phyloP scores from a whole-genome alignment of 2,113 vertebrate species.

The Nettapus auritus region DNA sequence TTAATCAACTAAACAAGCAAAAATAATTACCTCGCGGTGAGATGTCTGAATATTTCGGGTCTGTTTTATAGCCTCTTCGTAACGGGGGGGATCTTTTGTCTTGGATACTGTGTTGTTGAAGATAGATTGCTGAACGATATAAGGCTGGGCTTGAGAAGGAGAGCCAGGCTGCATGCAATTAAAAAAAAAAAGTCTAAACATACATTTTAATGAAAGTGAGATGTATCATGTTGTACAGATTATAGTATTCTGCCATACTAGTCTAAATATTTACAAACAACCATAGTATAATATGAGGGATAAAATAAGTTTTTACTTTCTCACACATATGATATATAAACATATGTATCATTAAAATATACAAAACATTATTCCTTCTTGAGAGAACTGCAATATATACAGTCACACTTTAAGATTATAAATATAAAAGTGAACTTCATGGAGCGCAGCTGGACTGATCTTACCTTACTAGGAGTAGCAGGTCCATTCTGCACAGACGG shows the following conservation, averaged over 20 bases:
- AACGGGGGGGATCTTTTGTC: constrained; percentile 91
- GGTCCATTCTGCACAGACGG: constrained; percentile 84
- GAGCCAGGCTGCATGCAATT: constrained; percentile 76
- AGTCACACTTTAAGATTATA: not conserved
- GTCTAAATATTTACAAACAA: not conserved
- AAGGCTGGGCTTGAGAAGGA: constrained; percentile 78
- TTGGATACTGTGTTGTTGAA: constrained; percentile 82
- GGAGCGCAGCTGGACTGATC: not conserved
- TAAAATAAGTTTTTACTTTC: not conserved
- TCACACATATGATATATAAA: not conserved
- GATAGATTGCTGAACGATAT: constrained; percentile 79
- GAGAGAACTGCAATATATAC: not conserved
- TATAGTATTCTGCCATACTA: not conserved
- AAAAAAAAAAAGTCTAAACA: not conserved
- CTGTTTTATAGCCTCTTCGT: constrained; percentile 96
- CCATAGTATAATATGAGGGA: not conserved
- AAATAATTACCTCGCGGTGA: constrained; percentile 80
- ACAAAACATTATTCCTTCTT: not conserved
- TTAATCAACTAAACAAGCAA: not conserved
- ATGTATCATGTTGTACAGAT: not conserved
- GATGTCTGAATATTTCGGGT: constrained; percentile 83
- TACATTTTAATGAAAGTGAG: not conserved
- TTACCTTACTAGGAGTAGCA: constrained; percentile 83
- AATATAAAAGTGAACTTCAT: not conserved
- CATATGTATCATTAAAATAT: not conserved